Evolutionary conservation across 2,888 invertebrate genomes (phyloP), one percentile per base, ranked within the genome.

Genomic region (Luperina nickerlii): DNA sequence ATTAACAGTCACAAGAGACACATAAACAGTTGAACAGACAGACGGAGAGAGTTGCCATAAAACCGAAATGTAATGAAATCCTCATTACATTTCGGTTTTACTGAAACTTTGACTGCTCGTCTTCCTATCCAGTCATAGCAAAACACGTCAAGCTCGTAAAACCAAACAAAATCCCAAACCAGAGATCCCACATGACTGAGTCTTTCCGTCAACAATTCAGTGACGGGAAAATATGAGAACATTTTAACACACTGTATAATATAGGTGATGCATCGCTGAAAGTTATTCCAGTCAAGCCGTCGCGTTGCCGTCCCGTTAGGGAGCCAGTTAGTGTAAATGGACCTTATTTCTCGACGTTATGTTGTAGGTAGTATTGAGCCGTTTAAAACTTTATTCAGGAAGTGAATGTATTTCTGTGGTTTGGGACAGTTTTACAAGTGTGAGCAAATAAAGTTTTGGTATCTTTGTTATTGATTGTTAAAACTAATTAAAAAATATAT

Each of bases 221-320:
- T 27, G 48, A 54, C 38, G 51, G 24, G 32, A 45, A 75, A 76
- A 70, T 77, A 70, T 70, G 83, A n/a, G 42, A 76, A 70, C 45
- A 83, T 81, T 77, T 66, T 24, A 77, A 60, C 42, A 63, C 57
- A 24, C 77, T 63, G 69, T 65, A 57, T 81, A 66, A 42, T 69
- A 51, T 13, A 38, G 48, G 20, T n/a, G 57, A 57, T 69, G 65
- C 69, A 73, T 81, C 57, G 76, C 48, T 63, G 63, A 54, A 68
- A 63, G 68, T 63, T 57, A 20, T 48, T 65, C 27, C 48, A 48
- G 63, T 57, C 77, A 51, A 63, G 38, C 68, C 45, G 42, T 48
- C 75, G 51, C 67, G 1, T 7, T 27, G 13, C 38, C 9, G 18
- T 48, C 27, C 45, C 63, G 68, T 65, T n/a, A 63, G 83, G 60